Conservation (phyloP, 2,888 invertebrate genomes). For the Apodemia mormo region DNA sequence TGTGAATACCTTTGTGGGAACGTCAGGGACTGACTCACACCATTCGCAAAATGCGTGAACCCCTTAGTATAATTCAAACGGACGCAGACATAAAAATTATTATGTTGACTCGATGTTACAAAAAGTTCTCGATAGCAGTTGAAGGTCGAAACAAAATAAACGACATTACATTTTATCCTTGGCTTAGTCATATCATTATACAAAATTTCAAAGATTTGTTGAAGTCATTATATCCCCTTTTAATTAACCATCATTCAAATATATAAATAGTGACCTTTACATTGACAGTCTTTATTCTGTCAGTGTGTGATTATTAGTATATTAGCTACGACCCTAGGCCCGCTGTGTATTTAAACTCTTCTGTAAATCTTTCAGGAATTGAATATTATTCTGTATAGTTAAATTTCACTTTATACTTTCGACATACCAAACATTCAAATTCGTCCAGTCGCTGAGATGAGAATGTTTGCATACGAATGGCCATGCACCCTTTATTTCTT, state of each 20-base stretch:
- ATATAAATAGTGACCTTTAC: slow-evolving; percentile 10
- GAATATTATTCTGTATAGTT: no score
- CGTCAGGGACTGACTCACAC: slow-evolving; percentile 66
- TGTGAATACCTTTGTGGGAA: slow-evolving; percentile 71
- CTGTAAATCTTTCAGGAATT: no score
- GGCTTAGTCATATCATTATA: slow-evolving; percentile 43
- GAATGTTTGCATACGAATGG: no score
- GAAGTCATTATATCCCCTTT: slow-evolving; percentile 42
- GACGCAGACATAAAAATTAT: slow-evolving; percentile 41
- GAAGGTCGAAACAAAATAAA: slow-evolving; percentile 49
- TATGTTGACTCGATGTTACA: slow-evolving; percentile 34
- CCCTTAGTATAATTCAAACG: slow-evolving; percentile 41
- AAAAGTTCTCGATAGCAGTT: slow-evolving; percentile 34
- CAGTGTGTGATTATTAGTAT: no score
- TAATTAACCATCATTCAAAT: slow-evolving; percentile 53
- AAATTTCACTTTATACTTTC: no score
- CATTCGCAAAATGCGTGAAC: slow-evolving; percentile 54
- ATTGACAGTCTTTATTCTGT: not conserved
- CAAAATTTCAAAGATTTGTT: slow-evolving; percentile 41
- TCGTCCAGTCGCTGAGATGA: no score
- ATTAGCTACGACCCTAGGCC: no score
- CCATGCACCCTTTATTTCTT: no score
- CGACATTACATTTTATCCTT: slow-evolving; percentile 47
- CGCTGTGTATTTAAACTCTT: no score
- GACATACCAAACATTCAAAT: no score